These are phyloP conservation scores for Coccyzus lansbergi DNA, from an alignment of 2,797 vertebrate genomes.

Conservation along the genomic window DNA sequence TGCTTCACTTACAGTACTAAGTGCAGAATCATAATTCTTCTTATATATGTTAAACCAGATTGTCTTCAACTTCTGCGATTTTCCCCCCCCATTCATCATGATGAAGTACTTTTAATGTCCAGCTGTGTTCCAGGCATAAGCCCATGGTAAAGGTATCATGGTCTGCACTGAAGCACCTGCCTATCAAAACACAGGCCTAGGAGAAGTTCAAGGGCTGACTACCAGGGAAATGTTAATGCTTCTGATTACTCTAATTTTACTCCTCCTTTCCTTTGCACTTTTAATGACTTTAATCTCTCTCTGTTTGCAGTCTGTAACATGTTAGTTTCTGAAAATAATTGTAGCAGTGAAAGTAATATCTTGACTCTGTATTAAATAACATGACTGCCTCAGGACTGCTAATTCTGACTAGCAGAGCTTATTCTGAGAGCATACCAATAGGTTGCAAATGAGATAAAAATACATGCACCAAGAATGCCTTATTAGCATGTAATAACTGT, in stretches of 20 bases:
- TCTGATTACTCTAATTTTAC: not conserved
- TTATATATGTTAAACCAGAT: not conserved
- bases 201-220: not conserved
- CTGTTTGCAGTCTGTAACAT: not conserved
- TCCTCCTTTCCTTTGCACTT: not conserved
- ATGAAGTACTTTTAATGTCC: not conserved
- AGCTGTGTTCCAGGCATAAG: not conserved
- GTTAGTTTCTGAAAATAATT: not conserved
- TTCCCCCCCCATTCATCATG: not conserved
- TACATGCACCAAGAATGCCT: not conserved
- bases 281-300: not conserved
- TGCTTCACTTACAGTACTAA: not conserved
- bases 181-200: not conserved
- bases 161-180: not conserved
- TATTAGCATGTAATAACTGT: not conserved
- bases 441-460: not conserved
- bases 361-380: not conserved
- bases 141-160: not conserved
- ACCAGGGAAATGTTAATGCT: not conserved
- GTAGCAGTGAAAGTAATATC: not conserved
- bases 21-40: not conserved
- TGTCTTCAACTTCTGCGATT: not conserved
- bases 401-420: not conserved
- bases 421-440: not conserved
- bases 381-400: not conserved